phyloP scores from a whole-genome alignment of 2,888 invertebrate genomes.

The Leptarthrus brevirostris region DNA sequence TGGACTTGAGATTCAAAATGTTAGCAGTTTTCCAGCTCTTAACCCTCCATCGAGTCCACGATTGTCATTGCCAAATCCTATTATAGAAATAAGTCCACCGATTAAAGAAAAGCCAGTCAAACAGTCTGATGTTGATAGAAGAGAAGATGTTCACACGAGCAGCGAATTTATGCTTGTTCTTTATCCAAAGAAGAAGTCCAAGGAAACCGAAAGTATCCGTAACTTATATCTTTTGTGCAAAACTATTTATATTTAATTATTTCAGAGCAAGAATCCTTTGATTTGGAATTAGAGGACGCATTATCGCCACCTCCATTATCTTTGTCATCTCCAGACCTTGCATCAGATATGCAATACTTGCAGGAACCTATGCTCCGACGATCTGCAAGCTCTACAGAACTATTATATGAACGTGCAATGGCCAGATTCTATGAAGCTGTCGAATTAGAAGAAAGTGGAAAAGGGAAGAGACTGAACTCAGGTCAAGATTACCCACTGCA shows the following conservation, averaged over 20 bases:
- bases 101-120: slow-evolving; percentile 52
- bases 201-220: slow-evolving; percentile 68
- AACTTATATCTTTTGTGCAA: neutral
- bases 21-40: neutral
- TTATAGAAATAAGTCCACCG: slow-evolving; percentile 63
- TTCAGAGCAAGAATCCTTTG: slow-evolving; percentile 71
- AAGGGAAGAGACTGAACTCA: slow-evolving; percentile 61
- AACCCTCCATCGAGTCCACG: neutral
- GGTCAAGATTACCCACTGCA: slow-evolving; percentile 58
- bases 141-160: slow-evolving; percentile 72
- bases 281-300: slow-evolving; percentile 75
- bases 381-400: slow-evolving; percentile 84
- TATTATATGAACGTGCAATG: slow-evolving; percentile 85
- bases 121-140: slow-evolving; percentile 59
- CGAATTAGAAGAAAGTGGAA: slow-evolving; percentile 78
- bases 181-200: slow-evolving; percentile 70
- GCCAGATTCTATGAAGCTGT: slow-evolving; percentile 83
- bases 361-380: slow-evolving; percentile 72
- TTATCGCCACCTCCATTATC: slow-evolving; percentile 83
- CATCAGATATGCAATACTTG: slow-evolving; percentile 71
- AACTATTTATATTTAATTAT: neutral
- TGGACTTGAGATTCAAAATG: neutral
- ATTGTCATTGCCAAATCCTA: slow-evolving; percentile 56
- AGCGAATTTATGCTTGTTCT: slow-evolving; percentile 86
- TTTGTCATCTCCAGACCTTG: slow-evolving; percentile 83